Evolutionary conservation across 2,888 invertebrate genomes (phyloP), one percentile per base, ranked within the genome.

Genomic region (Anarsia innoxiella): DNA sequence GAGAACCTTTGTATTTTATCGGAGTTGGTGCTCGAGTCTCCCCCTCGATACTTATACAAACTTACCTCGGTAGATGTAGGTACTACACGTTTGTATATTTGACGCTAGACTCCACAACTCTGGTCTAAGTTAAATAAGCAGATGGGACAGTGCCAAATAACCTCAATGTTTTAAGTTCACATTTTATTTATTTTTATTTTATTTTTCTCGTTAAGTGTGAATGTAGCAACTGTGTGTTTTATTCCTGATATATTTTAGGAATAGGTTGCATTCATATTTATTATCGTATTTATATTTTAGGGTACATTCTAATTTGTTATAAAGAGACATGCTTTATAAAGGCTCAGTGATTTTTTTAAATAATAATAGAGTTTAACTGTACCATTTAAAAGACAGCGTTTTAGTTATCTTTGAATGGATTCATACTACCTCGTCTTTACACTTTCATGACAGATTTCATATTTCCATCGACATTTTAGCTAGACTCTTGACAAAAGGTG

Each of bases 241-340:
- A 77, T 82, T 84, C 83, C 85, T 86, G 85, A 79, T 84, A 85
- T 86, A n/a, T n/a, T n/a, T 86, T 84, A 83, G 86, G 84, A 80
- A 74, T 76, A 63, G 64, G 85, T 80, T 78, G 74, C 86, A 82
- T 83, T 84, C 84, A 84, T 84, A 77, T 83, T 83, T 78, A 73
- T 76, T 72, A 75, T 74, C 68, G 70, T 75, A 77, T 79, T 82
- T 79, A 74, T 78, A 70, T 70, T 73, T 78, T 76, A 80, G 71
- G 70, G 52, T 80, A 77, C 72, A 75, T 12, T 41, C 66, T 59
- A 66, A 70, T 68, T 68, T 72, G 71, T 78, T 67, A 68, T 68
- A 59, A 68, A 53, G 64, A 66, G 54, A 57, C 66, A 66, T 65
- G 66, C 66, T 75, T 70, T 66, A 71, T 63, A 65, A 82, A 82